These are phyloP conservation scores for Oedothorax gibbosus DNA, from an alignment of 1,140 invertebrate genomes.

Conservation along the genomic window DNA sequence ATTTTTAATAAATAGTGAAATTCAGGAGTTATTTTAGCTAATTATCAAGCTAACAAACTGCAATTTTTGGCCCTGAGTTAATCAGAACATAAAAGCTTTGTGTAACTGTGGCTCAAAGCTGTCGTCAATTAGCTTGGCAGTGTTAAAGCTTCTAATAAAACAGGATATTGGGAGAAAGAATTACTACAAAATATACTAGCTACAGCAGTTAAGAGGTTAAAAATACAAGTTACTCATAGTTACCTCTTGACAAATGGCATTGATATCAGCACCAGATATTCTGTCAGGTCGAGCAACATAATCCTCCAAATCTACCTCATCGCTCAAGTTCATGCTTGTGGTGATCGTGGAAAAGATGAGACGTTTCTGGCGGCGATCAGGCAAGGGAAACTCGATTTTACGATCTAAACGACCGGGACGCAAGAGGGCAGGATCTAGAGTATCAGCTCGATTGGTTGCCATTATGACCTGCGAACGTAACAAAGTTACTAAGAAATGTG, in stretches of 20 bases:
- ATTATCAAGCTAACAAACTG: no score
- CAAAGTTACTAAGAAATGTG: neutral
- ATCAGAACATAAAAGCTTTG: neutral
- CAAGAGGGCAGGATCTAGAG: constrained; percentile 95
- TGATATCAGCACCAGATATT: constrained; percentile 99
- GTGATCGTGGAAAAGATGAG: constrained; percentile 98
- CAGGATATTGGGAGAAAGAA: neutral
- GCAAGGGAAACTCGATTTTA: constrained; percentile 99
- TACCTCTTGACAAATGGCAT: constrained; percentile 99
- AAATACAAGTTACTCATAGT: neutral
- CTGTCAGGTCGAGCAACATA: constrained; percentile 98
- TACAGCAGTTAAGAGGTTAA: no score
- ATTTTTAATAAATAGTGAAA: no score
- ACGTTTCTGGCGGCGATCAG: constrained; percentile 97
- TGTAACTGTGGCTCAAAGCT: neutral
- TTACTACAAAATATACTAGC: no score
- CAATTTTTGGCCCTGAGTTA: no score
- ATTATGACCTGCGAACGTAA: constrained; percentile 87
- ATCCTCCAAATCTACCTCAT: constrained; percentile 99
- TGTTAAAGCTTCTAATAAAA: neutral
- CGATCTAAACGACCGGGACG: constrained; percentile 97
- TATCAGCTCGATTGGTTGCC: constrained; percentile 99
- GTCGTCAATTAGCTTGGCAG: no score
- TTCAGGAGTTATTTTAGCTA: no score
- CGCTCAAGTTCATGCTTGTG: constrained; percentile 98